Base-by-base conservation (phyloP, 2,888 invertebrate genomes). In the Griposia aprilina region DNA sequence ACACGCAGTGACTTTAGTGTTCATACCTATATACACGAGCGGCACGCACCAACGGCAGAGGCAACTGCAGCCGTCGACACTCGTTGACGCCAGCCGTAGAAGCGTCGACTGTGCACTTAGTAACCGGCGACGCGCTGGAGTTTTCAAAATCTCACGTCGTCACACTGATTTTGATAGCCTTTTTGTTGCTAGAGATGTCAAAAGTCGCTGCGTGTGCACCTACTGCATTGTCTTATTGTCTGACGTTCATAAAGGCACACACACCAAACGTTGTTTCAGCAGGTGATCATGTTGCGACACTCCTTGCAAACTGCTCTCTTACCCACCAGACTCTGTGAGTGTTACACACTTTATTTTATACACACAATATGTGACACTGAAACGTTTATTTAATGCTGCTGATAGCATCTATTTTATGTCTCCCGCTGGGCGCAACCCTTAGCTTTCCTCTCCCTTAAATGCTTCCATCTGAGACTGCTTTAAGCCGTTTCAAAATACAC, bases 401-500 rank as follows among this genome's bases (percentile, higher is more conserved):
- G 83, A 83, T 83, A 82, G 59, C 55, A 83, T 83, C 82, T 83
- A 71, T 63, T 85, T 83, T 85, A 87, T 81, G 84, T 80, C 74
- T 83, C 85, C 80, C 85, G n/a, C 60, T 74, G 71, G 86, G 63
- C 71, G 70, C 63, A 70, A 83, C 85, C 85, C 73, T 83, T 77
- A 82, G 62, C 62, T 82, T 70, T 76, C 30, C 67, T 50, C 65
- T 52, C 17, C 50, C 59, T 50, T 30, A 55, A 69, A 71, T 62
- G 41, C 57, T 55, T 36, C 72, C 17, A 41, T 80, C 30, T 66
- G 52, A 76, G 45, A 30, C n/a, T 62, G 20, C 41, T 74, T 52
- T 60, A 62, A 85, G 66, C 48, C 45, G 23, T 67, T 76, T 81
- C 23, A 70, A 72, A 70, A 81, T 55, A 70, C n/a, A 36, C n/a